Conservation (phyloP, 37 sponge, comb jelly and placozoan genomes). For the Sycon ciliatum region DNA sequence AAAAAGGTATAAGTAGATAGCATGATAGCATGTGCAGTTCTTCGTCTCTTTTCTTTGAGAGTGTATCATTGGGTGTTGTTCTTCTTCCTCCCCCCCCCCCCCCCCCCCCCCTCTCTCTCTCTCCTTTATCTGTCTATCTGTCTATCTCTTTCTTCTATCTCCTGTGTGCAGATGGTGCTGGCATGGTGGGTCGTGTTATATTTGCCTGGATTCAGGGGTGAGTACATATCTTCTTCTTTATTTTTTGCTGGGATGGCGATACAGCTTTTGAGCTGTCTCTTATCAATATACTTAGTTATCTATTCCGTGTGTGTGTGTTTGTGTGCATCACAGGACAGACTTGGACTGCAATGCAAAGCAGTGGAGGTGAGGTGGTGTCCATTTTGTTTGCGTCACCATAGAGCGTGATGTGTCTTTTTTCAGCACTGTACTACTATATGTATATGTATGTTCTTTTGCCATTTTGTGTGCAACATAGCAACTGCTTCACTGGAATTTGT, state of each 20-base stretch:
- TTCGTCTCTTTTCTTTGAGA: too few relatives aligned
- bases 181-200: conserved; percentile 85
- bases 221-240: neutral
- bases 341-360: conserved; percentile 84
- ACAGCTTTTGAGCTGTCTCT: neutral
- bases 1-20: too few relatives aligned
- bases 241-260: neutral
- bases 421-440: too few relatives aligned
- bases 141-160: neutral
- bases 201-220: conserved; percentile 93
- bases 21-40: too few relatives aligned
- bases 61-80: too few relatives aligned
- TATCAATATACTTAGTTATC: neutral
- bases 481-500: too few relatives aligned
- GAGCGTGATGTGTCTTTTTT: too few relatives aligned
- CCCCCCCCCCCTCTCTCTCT: too few relatives aligned
- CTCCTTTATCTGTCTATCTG: neutral
- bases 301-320: neutral
- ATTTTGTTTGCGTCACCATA: too few relatives aligned
- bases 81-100: too few relatives aligned
- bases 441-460: too few relatives aligned
- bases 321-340: conserved; percentile 35
- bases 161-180: conserved; percentile 73
- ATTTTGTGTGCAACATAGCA: too few relatives aligned
- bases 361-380: conserved; percentile 59